phyloP scores from a whole-genome alignment of 2,888 invertebrate species.

The Agonum fuliginosum region DNA sequence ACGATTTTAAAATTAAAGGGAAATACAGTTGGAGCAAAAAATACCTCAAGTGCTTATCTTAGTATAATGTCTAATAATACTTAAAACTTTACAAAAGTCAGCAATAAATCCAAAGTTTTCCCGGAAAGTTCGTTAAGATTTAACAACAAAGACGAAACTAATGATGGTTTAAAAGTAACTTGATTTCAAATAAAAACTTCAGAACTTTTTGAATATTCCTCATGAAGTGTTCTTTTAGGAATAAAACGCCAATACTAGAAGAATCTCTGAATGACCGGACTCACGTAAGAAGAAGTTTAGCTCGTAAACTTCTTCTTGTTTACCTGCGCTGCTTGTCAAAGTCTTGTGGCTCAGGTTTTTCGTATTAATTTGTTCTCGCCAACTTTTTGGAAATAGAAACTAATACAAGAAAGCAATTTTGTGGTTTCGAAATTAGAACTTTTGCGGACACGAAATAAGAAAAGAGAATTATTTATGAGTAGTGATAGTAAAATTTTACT shows the following conservation, averaged over 20 bases:
- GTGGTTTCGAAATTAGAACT: too few species aligned
- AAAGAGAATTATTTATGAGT: too few species aligned
- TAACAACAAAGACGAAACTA: slow-evolving; percentile 10
- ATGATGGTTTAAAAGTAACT: slow-evolving; percentile 24
- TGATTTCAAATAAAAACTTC: not conserved
- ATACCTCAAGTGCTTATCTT: not conserved
- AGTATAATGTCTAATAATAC: slow-evolving; percentile 3
- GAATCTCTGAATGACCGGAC: not conserved
- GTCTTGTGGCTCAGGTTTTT: not conserved
- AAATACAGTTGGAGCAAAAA: too few species aligned
- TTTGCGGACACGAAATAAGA: too few species aligned
- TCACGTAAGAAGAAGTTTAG: not conserved
- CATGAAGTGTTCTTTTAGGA: not conserved
- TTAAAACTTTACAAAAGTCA: not conserved
- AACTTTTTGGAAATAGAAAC: not conserved
- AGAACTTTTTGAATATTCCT: not conserved
- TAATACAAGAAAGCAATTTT: not conserved
- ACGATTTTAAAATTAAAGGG: too few species aligned
- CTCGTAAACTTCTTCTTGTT: slow-evolving; percentile 6
- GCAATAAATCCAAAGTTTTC: not conserved
- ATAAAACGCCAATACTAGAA: not conserved
- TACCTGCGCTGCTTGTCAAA: not conserved
- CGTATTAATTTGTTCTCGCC: not conserved
- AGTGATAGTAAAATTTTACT: too few species aligned
- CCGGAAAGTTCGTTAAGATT: not conserved